Evolutionary conservation across 2,113 vertebrate species (phyloP), one percentile per base, ranked within the genome.

Genomic region (Phocoena phocoena): DNA sequence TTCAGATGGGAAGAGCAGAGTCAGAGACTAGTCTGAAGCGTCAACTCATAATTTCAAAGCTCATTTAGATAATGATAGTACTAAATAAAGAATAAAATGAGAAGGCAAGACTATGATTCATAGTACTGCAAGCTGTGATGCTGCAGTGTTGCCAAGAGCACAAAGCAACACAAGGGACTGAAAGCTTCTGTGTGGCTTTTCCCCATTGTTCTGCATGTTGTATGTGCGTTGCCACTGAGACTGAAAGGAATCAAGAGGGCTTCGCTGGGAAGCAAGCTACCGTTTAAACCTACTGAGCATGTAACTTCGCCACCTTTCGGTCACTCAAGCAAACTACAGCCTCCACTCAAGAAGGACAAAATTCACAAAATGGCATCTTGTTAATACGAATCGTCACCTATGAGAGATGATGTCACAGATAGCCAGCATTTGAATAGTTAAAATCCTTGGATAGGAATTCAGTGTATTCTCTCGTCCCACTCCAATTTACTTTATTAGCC

Each of bases 41-140:
- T 95, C 84, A 36, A 65, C 81, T 95, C 91, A 93, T 94, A 90
- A 97, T 97, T 97, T 94, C 91, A 62, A 95, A 90, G 83, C 95
- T 95, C 88, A 92, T 93, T 97, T 95, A 88, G 96, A 90, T 97
- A 95, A 98, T 93, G 95, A 95, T 10, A 67, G 96, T 23, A 88
- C 98, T 97, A 97, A 97, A 93, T 93, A 97, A 95, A 94, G 97
- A 95, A 88, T 82, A 93, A 93, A 92, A 94, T 96, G 93, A 96
- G 96, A 97, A 97, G 93, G 50, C 97, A 93, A 93, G 88, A 68
- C 91, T 92, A 44, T 96, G 97, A 96, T 93, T 97, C 96, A 95
- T 76, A 74, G 83, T 41, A 63, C 60, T 23, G 41, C 97, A 94
- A 95, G 95, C 96, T 95, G 96, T 44, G 85, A 85, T 26, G 76